These are phyloP conservation scores for Metallyticus violacea DNA, from an alignment of 2,888 invertebrate genomes.

Conservation along the genomic window DNA sequence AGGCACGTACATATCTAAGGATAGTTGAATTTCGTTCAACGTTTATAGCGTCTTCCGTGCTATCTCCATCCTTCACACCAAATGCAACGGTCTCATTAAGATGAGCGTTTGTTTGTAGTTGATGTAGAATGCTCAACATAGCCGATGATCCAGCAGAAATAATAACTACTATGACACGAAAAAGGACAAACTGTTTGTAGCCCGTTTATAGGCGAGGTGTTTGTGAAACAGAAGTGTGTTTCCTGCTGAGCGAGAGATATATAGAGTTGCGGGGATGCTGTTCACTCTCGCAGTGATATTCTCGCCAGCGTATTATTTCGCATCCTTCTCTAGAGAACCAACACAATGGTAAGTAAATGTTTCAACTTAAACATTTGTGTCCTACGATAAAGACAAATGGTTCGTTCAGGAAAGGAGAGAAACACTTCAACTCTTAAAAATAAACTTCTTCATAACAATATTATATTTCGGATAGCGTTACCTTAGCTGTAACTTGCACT, in stretches of 20 bases:
- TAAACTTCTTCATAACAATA: too few relatives aligned
- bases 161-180: neutral
- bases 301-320: neutral
- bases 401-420: too few relatives aligned
- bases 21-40: too few relatives aligned
- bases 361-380: too few relatives aligned
- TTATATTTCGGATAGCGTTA: too few relatives aligned
- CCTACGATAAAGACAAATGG: too few relatives aligned
- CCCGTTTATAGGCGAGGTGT: neutral
- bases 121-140: neutral
- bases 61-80: too few relatives aligned
- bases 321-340: neutral
- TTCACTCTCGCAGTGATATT: neutral
- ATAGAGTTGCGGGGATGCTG: neutral
- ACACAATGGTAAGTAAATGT: neutral
- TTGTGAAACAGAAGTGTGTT: neutral
- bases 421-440: too few relatives aligned
- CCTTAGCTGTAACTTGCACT: too few relatives aligned
- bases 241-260: neutral
- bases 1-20: too few relatives aligned
- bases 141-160: constrained; percentile 6
- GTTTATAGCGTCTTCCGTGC: too few relatives aligned
- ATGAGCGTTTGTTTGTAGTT: neutral
- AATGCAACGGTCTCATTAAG: neutral
- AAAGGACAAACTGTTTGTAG: neutral